Evolutionary conservation across 2,113 vertebrate genomes (phyloP).

Genomic region (Hypanus sabinus): DNA sequence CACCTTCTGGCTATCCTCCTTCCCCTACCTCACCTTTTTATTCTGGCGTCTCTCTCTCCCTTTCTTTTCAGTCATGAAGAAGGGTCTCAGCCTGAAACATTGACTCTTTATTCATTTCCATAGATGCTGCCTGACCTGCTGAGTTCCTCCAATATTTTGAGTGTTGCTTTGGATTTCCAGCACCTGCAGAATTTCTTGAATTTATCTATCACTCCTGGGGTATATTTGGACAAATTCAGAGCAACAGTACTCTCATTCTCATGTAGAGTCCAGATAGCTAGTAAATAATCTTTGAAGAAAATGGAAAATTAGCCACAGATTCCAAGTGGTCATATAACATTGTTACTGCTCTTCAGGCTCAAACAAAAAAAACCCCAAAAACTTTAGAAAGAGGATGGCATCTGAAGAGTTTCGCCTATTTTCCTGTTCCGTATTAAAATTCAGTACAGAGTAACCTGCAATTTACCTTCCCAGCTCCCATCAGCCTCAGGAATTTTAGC

Average conservation of each 20-base stretch:
- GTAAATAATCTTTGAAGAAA: background rate
- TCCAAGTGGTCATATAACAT: background rate
- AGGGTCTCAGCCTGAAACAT: no score
- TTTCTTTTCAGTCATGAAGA: no score
- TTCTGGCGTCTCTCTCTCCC: no score
- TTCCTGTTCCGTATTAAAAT: background rate
- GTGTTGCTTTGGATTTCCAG: no score
- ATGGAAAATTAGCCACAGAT: background rate
- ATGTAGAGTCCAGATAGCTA: no score
- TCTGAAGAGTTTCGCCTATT: background rate
- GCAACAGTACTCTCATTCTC: background rate
- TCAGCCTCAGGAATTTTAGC: constrained; percentile 69
- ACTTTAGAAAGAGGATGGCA: background rate
- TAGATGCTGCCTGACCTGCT: no score
- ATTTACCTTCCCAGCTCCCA: constrained; percentile 69
- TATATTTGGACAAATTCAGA: background rate
- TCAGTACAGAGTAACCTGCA: background rate
- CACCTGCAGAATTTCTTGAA: no score
- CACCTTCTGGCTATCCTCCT: no score
- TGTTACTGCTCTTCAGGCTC: background rate
- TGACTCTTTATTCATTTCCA: no score
- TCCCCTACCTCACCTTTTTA: no score
- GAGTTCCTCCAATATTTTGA: no score
- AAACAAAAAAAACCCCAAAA: background rate
- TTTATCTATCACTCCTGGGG: no score